Evolutionary conservation across 2,113 vertebrate species (phyloP), one percentile per base, ranked within the genome.

Genomic region (Psilopsiagon aymara): DNA sequence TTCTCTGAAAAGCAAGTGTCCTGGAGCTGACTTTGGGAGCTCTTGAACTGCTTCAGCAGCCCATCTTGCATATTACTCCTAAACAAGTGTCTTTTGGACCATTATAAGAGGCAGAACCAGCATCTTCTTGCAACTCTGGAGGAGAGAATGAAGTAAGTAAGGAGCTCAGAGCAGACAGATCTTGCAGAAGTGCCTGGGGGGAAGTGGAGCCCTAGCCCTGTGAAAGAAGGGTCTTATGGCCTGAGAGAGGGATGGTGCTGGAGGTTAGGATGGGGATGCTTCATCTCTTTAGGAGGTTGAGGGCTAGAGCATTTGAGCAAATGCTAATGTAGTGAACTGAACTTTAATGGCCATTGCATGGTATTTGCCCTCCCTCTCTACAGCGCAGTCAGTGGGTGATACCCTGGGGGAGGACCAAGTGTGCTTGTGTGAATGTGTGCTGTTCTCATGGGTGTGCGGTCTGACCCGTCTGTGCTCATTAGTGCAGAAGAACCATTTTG

Each of bases 291-390:
- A 16, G 16, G 21, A 51, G 33, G 14, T 9, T 44, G 31, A 79
- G 27, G 19, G 23, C 9, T 0, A 8, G 29, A 17, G 25, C 7
- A 5, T 66, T 59, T 31, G 46, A 60, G 55, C 25, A 63, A 62
- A 25, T 3, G 7, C 21, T 28, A 18, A 13, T 29, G 51, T 1
- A 17, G 13, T 78, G 24, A 66, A 49, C 17, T 19, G n/a, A 12
- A 1, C 16, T 15, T 57, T 57, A 23, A 20, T 13, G 11, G 11
- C 11, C 1, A 2, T 2, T 43, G 29, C 5, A 3, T 10, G 35
- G 28, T 43, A 4, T 59, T 74, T 47, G 27, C 13, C 49, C 44
- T 60, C 43, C 10, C 11, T 66, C 21, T 52, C 19, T 10, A 3
- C 55, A 70, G 70, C 60, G 27, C 37, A 11, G 51, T 15, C 6